Conservation (phyloP, 1,140 invertebrate species). For the Pollicipes pollicipes region DNA sequence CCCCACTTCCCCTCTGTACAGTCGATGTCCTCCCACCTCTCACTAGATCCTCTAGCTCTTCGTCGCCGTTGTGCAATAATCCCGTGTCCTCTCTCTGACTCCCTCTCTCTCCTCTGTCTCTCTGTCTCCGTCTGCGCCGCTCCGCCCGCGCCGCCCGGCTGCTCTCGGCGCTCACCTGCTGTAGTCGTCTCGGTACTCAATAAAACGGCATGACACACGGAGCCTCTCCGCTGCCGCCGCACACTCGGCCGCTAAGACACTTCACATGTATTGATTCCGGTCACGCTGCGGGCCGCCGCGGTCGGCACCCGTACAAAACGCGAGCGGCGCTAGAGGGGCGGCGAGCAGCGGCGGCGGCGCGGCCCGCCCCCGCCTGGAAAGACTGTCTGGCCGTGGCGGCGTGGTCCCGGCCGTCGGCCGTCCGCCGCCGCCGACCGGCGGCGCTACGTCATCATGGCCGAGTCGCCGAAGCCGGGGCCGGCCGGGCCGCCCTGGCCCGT, state of each 20-base stretch:
- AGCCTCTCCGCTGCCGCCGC: no score
- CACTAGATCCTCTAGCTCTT: neutral
- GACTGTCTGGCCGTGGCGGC: neutral
- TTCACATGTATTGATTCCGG: neutral
- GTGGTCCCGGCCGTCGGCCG: neutral
- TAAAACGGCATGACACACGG: neutral
- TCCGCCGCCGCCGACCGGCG: neutral
- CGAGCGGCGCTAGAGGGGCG: no score
- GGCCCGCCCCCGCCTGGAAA: slow-evolving; percentile 1
- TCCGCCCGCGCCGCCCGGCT: neutral
- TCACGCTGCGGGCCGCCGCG: no score
- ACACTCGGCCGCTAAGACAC: neutral
- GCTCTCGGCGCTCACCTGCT: no score
- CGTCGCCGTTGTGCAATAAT: neutral
- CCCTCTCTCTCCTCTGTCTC: neutral
- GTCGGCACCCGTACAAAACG: no score
- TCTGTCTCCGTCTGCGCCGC: neutral
- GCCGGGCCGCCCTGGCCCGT: no score
- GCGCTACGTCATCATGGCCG: neutral
- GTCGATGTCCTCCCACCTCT: neutral
- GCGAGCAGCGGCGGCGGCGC: no score
- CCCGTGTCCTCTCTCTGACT: neutral
- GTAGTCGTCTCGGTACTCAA: neutral
- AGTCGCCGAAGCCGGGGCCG: neutral
- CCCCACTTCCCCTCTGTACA: neutral